Evolutionary conservation across 1,140 invertebrate species (phyloP), one percentile per base, ranked within the genome.

Genomic region (Lepidurus apus): DNA sequence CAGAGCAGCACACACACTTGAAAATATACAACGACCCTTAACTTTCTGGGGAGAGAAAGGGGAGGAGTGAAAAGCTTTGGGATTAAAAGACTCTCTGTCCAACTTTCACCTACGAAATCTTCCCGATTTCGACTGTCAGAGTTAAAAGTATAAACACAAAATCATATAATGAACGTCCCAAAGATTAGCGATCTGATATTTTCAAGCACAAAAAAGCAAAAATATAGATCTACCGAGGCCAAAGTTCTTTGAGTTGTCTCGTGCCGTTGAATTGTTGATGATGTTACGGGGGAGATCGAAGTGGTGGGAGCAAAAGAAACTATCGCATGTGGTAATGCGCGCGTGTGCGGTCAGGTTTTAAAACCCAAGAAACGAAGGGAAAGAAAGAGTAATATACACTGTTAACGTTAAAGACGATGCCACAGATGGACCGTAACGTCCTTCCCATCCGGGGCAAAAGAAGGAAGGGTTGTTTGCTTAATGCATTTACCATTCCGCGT

Each of bases 301-400:
- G 76, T 77, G 26, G 76, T 9, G 24, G 47, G 11, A 77, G 43
- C 17, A 65, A 77, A 17, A 45, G 24, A 17, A 45, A 77, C 43
- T 10, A 43, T 44, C 74, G 80, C 77, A 81, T 81, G 79, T 75
- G 44, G 44, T 26, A 76, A 73, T 77, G 21, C 76, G 76, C 43
- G 13, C 24, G 76, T 42, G 76, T 77, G 76, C 47, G 42, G 53
- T 65, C 53, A 65, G 53, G 53, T 65, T 65, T 13, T 65, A n/a
- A 65, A 3, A 1, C 53, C 34, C 34, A 34, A 21, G n/a, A 65
- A 65, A 7, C 53, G 21, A 65, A 65, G 13, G 34, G 34, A 34
- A 9, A 65, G 53, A 65, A 65, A 65, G 53, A n/a, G 17, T 65
- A 65, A 13, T 13, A 17, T 13, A 21, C 8, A 17, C 53, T 34